phyloP scores from a whole-genome alignment of 2,888 invertebrate species.

The Cinara cedri region DNA sequence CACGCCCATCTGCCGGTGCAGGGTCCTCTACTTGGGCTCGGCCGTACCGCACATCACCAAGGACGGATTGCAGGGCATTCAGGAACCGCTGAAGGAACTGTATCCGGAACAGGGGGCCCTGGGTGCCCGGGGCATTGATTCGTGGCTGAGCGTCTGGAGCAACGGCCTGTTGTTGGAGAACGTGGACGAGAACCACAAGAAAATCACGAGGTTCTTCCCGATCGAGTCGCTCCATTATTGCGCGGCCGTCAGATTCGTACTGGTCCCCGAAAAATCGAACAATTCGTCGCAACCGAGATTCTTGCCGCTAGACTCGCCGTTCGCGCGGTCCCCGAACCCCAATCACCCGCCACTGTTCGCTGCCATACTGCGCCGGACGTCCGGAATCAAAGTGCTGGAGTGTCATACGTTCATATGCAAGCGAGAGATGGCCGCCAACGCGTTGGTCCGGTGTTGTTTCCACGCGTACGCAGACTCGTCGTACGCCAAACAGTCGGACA shows the following conservation, averaged over 20 bases:
- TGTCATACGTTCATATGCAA: constrained; percentile 99
- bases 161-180: constrained; percentile 95
- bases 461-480: constrained; percentile 97
- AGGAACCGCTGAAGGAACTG: constrained; percentile 93
- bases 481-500: constrained; percentile 79
- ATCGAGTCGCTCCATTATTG: constrained; percentile 95
- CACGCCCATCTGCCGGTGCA: constrained; percentile 94
- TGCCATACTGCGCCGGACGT: constrained; percentile 91
- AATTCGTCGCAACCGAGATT: constrained; percentile 76
- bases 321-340: constrained; percentile 88
- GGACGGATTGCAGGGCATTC: constrained; percentile 95
- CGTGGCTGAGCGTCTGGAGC: constrained; percentile 96
- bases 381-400: constrained; percentile 96
- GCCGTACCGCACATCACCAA: constrained; percentile 97
- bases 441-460: constrained; percentile 95
- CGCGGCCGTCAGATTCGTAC: constrained; percentile 89
- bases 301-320: constrained; percentile 93
- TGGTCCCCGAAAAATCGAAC: constrained; percentile 71
- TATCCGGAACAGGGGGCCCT: constrained; percentile 94
- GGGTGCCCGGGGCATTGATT: constrained; percentile 88
- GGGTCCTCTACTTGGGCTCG: constrained; percentile 94
- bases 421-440: constrained; percentile 95
- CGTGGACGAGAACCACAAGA: constrained; percentile 92
- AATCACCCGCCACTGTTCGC: constrained; percentile 96
- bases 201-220: constrained; percentile 93